Evolutionary conservation across 2,797 vertebrate genomes (phyloP), one percentile per base, ranked within the genome.

Genomic region (Aulostomus chinensis): DNA sequence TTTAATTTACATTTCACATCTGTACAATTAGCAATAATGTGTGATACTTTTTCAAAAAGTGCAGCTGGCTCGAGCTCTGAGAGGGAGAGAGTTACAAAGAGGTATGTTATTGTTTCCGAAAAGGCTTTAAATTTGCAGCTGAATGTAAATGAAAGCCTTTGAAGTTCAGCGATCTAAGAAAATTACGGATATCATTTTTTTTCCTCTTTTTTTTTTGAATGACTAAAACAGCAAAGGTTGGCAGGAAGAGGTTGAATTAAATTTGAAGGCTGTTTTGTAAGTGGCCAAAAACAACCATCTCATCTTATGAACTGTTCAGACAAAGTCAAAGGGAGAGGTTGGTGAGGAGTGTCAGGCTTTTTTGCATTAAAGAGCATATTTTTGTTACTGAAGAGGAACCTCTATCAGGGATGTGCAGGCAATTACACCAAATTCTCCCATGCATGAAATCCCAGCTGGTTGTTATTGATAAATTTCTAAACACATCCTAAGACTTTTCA

Each of bases 401-500:
- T 90, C 85, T 92, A 92, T 92, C 90, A 84, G 85, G 87, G 74
- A 85, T 85, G 86, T 88, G 83, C 89, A 92, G 88, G 88, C 91
- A 92, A 92, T 92, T 92, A 92, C 89, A 91, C 88, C 79, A 78
- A 87, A 89, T 84, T 81, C 86, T 85, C 54, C 82, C 91, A 92
- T 91, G 91, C 89, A 86, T 92, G 84, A 92, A 91, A 92, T 91
- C 84, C 89, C 84, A 86, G 85, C 90, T 91, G 91, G 76, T 83
- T 90, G 86, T 91, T 91, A 91, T 92, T 92, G 91, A 92, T 91
- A 91, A 87, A 91, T 90, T 90, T 88, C 81, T 72, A 81, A 91
- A 91, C 85, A 87, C 88, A 86, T 88, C 85, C 78, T 71, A 87
- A 91, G 86, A 89, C 88, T 91, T 91, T 92, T 92, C 78, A 90